Percentiles rank a stretch among this genome's conserved stretches.
Evolutionary conservation across 2,888 invertebrate genomes (phyloP).

Genomic region (Linyphia triangularis): DNA sequence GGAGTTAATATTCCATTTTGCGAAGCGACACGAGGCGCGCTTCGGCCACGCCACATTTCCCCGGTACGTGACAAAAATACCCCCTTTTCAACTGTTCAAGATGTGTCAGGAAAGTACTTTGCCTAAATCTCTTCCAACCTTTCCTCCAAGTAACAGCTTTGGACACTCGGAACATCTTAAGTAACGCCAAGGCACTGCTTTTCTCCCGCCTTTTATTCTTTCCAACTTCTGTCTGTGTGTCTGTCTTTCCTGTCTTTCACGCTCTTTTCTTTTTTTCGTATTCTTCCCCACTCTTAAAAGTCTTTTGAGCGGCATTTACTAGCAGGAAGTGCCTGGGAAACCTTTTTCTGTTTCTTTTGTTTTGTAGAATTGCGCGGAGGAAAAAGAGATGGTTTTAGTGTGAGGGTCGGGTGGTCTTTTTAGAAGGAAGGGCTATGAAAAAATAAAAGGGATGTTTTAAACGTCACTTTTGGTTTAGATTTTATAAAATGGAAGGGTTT

Average conservation of each 20-base stretch:
- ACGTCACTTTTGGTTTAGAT: slow-evolving; percentile 7
- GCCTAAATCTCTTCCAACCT: slow-evolving; percentile 61
- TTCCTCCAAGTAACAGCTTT: slow-evolving; percentile 38
- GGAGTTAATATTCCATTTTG: slow-evolving; percentile 67
- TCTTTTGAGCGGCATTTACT: slow-evolving; percentile 21
- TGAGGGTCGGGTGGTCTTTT: background rate
- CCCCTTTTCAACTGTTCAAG: background rate
- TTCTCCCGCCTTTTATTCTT: background rate
- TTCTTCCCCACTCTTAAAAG: background rate
- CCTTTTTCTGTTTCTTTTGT: background rate
- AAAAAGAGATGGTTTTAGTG: background rate
- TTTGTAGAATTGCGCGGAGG: no score
- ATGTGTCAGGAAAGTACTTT: slow-evolving; percentile 62
- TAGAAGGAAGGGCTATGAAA: background rate
- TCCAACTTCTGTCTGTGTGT: background rate
- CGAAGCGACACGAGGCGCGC: background rate
- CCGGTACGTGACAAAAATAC: slow-evolving; percentile 55
- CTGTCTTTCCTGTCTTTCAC: background rate
- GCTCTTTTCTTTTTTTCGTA: background rate
- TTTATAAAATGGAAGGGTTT: background rate
- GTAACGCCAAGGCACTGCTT: slow-evolving; percentile 21
- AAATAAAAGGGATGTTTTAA: slow-evolving; percentile 14
- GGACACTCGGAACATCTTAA: slow-evolving; percentile 59
- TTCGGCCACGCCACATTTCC: slow-evolving; percentile 55
- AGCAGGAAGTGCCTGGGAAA: background rate